These are phyloP conservation scores for Virgularia gustaviana DNA, from an alignment of 92 coral and sea anemone species.

Conservation along the genomic window DNA sequence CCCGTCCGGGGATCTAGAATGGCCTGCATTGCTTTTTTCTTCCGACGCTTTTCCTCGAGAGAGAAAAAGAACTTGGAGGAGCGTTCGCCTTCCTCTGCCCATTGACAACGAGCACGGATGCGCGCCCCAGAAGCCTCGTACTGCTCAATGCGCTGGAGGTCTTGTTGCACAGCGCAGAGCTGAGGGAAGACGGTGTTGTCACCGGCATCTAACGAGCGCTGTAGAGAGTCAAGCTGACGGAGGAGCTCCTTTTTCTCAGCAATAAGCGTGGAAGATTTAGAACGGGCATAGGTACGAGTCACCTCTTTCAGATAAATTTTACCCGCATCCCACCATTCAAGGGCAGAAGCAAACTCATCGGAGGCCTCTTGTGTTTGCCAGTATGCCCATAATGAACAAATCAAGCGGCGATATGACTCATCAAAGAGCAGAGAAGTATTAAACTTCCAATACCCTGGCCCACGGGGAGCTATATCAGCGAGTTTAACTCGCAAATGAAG, in stretches of 20 bases:
- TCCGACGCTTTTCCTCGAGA: constrained; percentile 25
- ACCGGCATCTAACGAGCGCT: constrained; percentile 6
- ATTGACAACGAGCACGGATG: constrained; percentile 29
- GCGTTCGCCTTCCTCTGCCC: constrained; percentile 46
- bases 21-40: constrained; percentile 11
- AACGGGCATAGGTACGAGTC: constrained; percentile 2
- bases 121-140: constrained; percentile 32
- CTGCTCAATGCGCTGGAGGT: constrained; percentile 10
- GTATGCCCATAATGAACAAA: constrained; percentile 29
- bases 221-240: neutral
- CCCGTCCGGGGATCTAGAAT: constrained; percentile 27
- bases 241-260: neutral
- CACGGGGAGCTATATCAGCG: neutral
- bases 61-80: constrained; percentile 30
- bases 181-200: constrained; percentile 12
- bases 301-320: constrained; percentile 17
- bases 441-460: constrained; percentile 19
- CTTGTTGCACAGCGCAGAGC: constrained; percentile 33
- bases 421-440: constrained; percentile 26
- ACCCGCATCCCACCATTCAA: constrained; percentile 38
- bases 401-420: constrained; percentile 10
- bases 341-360: constrained; percentile 4
- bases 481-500: constrained; percentile 4
- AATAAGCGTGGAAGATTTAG: neutral
- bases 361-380: neutral